These are phyloP conservation scores for Drosophila tani DNA, from an alignment of 1,140 invertebrate species.

Conservation along the genomic window DNA sequence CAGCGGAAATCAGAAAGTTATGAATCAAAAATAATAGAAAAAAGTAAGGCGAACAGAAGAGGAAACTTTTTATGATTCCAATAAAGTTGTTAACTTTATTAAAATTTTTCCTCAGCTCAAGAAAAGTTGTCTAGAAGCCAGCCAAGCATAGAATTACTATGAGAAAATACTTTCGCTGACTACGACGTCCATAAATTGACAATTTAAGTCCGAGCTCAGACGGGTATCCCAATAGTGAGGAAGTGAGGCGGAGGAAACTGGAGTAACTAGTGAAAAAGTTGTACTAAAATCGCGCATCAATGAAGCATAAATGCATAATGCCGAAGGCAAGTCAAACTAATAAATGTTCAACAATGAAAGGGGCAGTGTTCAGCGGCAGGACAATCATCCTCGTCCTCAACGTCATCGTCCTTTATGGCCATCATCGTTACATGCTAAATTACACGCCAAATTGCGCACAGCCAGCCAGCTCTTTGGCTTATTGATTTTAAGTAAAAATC, in stretches of 20 bases:
- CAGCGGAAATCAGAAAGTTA: conserved; percentile 66
- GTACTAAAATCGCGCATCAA: conserved; percentile 70
- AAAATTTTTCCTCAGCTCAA: conserved; percentile 75
- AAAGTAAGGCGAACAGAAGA: conserved; percentile 4
- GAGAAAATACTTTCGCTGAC: conserved; percentile 77
- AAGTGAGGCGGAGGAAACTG: conserved; percentile 10
- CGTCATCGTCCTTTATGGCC: conserved; percentile 50
- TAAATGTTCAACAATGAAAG: conserved; percentile 71
- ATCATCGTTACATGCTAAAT: conserved; percentile 82
- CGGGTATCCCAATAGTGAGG: conserved; percentile 30
- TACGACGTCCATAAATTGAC: conserved; percentile 75
- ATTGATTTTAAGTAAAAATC: conserved; percentile 69
- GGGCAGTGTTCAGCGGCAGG: conserved; percentile 28
- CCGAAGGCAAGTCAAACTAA: conserved; percentile 75
- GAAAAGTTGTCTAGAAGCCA: conserved; percentile 77
- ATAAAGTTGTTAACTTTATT: conserved; percentile 83
- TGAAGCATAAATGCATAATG: conserved; percentile 78
- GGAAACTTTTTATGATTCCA: conserved; percentile 76
- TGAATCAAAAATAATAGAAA: conserved; percentile 41
- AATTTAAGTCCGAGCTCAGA: conserved; percentile 71
- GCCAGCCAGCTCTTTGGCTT: conserved; percentile 57
- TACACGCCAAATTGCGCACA: conserved; percentile 79
- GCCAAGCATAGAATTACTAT: conserved; percentile 82
- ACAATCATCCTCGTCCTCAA: conserved; percentile 15
- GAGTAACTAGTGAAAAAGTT: conserved; percentile 51